Base-by-base conservation (phyloP, 2,797 vertebrate species). In the Acanthornis magna region DNA sequence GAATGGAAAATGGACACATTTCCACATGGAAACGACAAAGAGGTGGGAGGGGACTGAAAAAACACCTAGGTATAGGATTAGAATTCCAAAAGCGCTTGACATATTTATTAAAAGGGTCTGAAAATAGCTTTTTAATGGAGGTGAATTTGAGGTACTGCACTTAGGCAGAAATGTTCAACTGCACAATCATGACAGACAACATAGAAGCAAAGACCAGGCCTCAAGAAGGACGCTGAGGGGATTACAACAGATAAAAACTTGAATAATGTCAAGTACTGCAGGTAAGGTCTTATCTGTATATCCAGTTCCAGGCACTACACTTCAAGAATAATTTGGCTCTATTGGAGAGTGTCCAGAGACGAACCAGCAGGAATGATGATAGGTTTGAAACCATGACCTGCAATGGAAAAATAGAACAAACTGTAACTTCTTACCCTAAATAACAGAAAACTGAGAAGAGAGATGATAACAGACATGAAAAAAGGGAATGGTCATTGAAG, bases 1-100 rank as follows among this genome's bases (percentile, higher is more conserved):
- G 77, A 32, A 87, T 85, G 63, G 84, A 89, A 96, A 87, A 82
- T n/a, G 55, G 80, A 25, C 48, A 60, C 86, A 70, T 92, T 92
- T 93, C 74, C 77, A 73, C 23, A 38, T 38, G 60, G 74, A 89
- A 85, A 87, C 14, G 13, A 60, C n/a, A 78, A 89, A 91, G 60
- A 65, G 10, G 25, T 88, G n/a, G 68, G 85, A 92, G 34, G 50
- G 19, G 10, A 40, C 53, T 63, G 61, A 83, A 89, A 77, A 92
- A 67, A 57, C 65, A 23, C 53, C 36, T n/a, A 42, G 9, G 21
- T 73, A 40, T 74, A 47, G 71, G 45, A 89, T 43, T 89, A 67
- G 82, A 85, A 93, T 89, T 93, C 50, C 61, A 77, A 57, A 80
- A 36, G 14, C 27, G 89, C 23, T 74, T 94, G 12, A 40, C 32